Conservation (phyloP, 2,888 invertebrate genomes). For the Rugalucina vietnamica region DNA sequence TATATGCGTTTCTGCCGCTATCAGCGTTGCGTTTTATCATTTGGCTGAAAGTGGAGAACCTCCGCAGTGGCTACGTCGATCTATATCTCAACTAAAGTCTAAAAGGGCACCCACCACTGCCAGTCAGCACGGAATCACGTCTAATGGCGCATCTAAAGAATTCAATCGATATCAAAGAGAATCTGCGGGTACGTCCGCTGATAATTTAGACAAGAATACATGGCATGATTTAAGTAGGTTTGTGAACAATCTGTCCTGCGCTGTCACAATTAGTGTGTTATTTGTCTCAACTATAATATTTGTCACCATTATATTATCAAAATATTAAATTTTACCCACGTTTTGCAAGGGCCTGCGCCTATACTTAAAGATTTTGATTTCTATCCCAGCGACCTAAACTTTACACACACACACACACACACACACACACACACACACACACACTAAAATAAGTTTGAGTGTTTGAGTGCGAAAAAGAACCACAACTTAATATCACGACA, state of each 20-base stretch:
- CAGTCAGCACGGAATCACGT: neutral
- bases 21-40: neutral
- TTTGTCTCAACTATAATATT: neutral
- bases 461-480: too few relatives aligned
- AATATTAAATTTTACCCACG: too few relatives aligned
- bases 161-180: neutral
- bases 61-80: neutral
- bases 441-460: too few relatives aligned
- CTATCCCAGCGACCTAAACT: too few relatives aligned
- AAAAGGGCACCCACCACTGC: neutral
- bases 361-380: too few relatives aligned
- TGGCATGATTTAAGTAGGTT: neutral
- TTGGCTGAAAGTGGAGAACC: neutral
- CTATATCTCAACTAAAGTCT: too few relatives aligned
- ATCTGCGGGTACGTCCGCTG: too few relatives aligned
- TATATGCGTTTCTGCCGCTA: constrained; percentile 14
- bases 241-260: neutral
- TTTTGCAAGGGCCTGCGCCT: too few relatives aligned
- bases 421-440: too few relatives aligned
- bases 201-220: neutral
- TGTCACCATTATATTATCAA: neutral
- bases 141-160: neutral
- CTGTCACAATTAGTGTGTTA: neutral
- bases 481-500: too few relatives aligned
- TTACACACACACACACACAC: too few relatives aligned